Evolutionary conservation across 92 coral and sea anemone genomes (phyloP).

Genomic region (Phenganax stokvisi): DNA sequence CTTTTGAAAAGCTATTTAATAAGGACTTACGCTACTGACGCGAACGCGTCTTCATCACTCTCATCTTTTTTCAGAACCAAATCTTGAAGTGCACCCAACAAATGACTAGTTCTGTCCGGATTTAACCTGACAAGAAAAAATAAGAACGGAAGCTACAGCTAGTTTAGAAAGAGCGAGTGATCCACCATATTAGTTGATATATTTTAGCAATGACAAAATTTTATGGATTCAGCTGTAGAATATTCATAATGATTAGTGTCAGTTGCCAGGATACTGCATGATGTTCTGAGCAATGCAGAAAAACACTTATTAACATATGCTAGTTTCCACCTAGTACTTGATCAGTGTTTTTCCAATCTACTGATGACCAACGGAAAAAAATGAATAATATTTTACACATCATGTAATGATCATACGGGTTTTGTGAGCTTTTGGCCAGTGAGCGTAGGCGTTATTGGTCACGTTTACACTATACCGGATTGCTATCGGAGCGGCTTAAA

Average conservation of each 20-base stretch:
- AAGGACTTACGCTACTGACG: constrained; percentile 19
- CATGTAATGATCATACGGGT: too few relatives aligned
- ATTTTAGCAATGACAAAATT: background rate
- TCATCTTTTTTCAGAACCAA: constrained; percentile 12
- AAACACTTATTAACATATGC: background rate
- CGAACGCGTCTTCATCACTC: constrained; percentile 8
- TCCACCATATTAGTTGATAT: background rate
- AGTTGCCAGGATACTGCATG: constrained; percentile 12
- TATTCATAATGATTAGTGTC: constrained; percentile 1
- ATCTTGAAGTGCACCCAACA: constrained; percentile 31
- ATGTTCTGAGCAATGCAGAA: constrained; percentile 1
- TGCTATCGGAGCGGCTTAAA: too few relatives aligned
- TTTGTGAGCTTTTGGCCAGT: too few relatives aligned
- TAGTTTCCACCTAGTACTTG: background rate
- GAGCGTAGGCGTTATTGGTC: too few relatives aligned
- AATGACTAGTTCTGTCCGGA: constrained; percentile 21
- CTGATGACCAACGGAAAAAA: too few relatives aligned
- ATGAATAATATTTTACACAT: too few relatives aligned
- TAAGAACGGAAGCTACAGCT: background rate
- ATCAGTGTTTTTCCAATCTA: background rate
- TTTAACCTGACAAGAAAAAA: background rate
- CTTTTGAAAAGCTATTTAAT: background rate
- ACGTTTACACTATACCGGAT: too few relatives aligned
- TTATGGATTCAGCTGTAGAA: background rate
- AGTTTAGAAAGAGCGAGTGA: background rate